Percentiles rank a stretch among this genome's conserved stretches.
phyloP scores from a whole-genome alignment of 2,888 invertebrate genomes.

The Atethmia centrago region DNA sequence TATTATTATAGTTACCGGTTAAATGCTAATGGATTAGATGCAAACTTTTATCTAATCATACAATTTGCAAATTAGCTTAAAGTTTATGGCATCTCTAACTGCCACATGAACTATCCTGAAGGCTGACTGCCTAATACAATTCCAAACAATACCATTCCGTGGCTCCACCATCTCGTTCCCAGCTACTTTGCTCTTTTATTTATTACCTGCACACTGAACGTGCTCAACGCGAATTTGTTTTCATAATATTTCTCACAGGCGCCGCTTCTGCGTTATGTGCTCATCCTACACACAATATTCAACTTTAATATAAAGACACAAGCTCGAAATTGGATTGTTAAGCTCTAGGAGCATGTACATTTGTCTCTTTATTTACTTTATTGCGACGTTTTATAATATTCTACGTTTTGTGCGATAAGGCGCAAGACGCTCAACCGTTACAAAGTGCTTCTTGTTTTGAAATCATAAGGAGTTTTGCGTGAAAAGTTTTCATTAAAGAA shows the following conservation, averaged over 20 bases:
- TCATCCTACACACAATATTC: conserved; percentile 67
- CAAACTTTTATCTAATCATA: conserved; percentile 32
- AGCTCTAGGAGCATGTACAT: conserved; percentile 76
- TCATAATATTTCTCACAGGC: conserved; percentile 88
- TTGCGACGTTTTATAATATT: conserved; percentile 90
- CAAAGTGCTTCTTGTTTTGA: conserved; percentile 81
- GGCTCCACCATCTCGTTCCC: conserved; percentile 76
- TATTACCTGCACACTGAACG: conserved; percentile 89
- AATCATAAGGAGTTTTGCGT: conserved; percentile 73
- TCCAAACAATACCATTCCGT: conserved; percentile 85
- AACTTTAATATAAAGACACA: conserved; percentile 69
- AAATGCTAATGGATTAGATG: conserved; percentile 63
- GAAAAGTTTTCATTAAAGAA: conserved; percentile 56
- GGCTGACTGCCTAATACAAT: conserved; percentile 77
- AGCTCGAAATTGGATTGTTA: conserved; percentile 68
- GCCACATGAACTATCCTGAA: conserved; percentile 58
- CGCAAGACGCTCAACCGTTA: conserved; percentile 83
- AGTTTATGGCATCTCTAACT: conserved; percentile 62
- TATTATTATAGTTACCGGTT: not conserved
- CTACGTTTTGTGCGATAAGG: conserved; percentile 85
- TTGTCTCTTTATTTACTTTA: conserved; percentile 89
- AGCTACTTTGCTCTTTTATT: conserved; percentile 85
- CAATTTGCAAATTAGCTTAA: conserved; percentile 38
- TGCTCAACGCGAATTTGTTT: conserved; percentile 90
- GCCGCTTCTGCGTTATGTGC: conserved; percentile 77